These are phyloP conservation scores for Luehdorfia chinensis DNA, from an alignment of 1,140 invertebrate genomes.

Conservation along the genomic window DNA sequence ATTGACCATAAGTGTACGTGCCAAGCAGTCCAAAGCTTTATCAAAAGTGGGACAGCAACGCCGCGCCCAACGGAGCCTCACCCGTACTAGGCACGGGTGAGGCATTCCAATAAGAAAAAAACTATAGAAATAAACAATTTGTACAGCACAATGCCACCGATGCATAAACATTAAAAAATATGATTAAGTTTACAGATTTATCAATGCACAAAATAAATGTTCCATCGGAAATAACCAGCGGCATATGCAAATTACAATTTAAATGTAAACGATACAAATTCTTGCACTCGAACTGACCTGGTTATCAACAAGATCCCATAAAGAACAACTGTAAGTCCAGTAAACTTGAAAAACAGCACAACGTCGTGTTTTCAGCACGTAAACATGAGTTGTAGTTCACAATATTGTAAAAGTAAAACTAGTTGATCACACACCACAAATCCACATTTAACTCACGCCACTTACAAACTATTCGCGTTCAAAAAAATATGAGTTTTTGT, in stretches of 20 bases:
- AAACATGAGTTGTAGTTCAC: conserved; percentile 61
- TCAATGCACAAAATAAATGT: conserved; percentile 18
- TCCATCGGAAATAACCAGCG: not conserved
- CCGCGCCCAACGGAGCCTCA: conserved; percentile 23
- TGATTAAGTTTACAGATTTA: conserved; percentile 10
- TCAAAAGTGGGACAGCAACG: conserved; percentile 23
- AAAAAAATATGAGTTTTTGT: conserved; percentile 43
- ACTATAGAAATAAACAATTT: conserved; percentile 18
- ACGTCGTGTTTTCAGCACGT: conserved; percentile 53
- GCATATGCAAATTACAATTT: conserved; percentile 11
- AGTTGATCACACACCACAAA: conserved; percentile 66
- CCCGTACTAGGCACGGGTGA: conserved; percentile 11
- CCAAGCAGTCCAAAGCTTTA: conserved; percentile 18
- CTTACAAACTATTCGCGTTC: conserved; percentile 46
- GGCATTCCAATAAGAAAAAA: conserved; percentile 36
- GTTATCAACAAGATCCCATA: conserved; percentile 72
- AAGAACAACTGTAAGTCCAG: conserved; percentile 42
- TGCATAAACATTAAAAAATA: conserved; percentile 7
- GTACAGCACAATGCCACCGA: conserved; percentile 1
- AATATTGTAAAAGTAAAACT: conserved; percentile 64
- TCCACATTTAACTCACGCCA: conserved; percentile 64
- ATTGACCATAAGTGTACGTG: too few relatives aligned
- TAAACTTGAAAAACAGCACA: conserved; percentile 42
- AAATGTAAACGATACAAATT: conserved; percentile 4
- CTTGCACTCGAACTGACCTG: conserved; percentile 42